Conservation (phyloP, 2,888 invertebrate genomes). For the Drosophila tanythrix region DNA sequence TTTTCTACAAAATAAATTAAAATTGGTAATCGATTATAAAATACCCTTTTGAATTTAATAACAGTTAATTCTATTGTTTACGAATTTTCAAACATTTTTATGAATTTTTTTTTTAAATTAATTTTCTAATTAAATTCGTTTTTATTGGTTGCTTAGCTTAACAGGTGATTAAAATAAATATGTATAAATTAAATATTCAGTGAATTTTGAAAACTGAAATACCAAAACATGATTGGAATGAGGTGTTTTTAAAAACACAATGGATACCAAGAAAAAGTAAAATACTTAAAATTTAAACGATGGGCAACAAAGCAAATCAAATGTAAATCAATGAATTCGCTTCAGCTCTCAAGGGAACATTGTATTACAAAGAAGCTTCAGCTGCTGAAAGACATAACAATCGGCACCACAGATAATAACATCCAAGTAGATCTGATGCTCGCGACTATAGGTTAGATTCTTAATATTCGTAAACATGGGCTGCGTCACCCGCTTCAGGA, state of each 20-base stretch:
- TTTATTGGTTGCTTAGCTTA: conserved; percentile 27
- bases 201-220: not conserved
- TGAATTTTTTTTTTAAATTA: not conserved
- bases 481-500: conserved; percentile 78
- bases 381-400: conserved; percentile 62
- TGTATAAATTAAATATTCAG: not conserved
- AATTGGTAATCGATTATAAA: not conserved
- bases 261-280: not conserved
- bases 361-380: conserved; percentile 34
- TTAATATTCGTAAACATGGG: conserved; percentile 82
- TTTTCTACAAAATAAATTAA: not conserved
- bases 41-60: not conserved
- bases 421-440: conserved; percentile 83
- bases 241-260: not conserved
- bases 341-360: conserved; percentile 14
- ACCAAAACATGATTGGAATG: conserved; percentile 16
- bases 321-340: not conserved
- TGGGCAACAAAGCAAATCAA: not conserved
- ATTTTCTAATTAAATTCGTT: conserved; percentile 29
- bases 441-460: conserved; percentile 82
- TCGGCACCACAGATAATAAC: conserved; percentile 80
- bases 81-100: not conserved
- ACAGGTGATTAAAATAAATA: conserved; percentile 4
- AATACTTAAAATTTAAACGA: not conserved
- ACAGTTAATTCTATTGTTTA: not conserved